phyloP scores from a whole-genome alignment of 2,797 vertebrate genomes.

The Propithecus perrieri region DNA sequence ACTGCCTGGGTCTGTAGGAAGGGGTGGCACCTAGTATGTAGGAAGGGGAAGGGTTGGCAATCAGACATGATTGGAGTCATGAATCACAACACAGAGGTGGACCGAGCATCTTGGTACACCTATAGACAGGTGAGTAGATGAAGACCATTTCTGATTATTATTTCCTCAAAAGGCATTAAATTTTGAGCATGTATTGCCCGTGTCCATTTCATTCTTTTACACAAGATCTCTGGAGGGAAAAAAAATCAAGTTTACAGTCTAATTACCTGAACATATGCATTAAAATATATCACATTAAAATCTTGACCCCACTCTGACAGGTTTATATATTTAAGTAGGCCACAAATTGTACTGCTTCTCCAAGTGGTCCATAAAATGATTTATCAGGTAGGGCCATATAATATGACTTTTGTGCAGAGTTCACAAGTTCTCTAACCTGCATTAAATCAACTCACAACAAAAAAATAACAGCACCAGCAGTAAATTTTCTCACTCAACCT shows the following conservation, averaged over 20 bases:
- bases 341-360: not conserved
- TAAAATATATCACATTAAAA: not conserved
- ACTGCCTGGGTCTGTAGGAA: not conserved
- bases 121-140: too few species aligned
- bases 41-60: rapidly evolving
- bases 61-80: not conserved
- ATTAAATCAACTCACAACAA: not conserved
- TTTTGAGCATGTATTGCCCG: not conserved
- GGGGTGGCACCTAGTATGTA: too few species aligned
- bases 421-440: not conserved
- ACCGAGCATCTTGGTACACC: not conserved
- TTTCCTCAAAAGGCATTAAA: not conserved
- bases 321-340: not conserved
- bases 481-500: not conserved
- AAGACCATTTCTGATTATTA: not conserved
- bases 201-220: not conserved
- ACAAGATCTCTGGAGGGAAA: not conserved
- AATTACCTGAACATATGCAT: not conserved
- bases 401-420: not conserved
- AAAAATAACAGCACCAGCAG: not conserved
- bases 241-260: not conserved
- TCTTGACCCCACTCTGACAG: not conserved
- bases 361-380: not conserved
- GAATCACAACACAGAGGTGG: rapidly evolving
- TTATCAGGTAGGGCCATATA: not conserved